phyloP scores from a whole-genome alignment of 2,888 invertebrate genomes.

The Nudaria mundana region DNA sequence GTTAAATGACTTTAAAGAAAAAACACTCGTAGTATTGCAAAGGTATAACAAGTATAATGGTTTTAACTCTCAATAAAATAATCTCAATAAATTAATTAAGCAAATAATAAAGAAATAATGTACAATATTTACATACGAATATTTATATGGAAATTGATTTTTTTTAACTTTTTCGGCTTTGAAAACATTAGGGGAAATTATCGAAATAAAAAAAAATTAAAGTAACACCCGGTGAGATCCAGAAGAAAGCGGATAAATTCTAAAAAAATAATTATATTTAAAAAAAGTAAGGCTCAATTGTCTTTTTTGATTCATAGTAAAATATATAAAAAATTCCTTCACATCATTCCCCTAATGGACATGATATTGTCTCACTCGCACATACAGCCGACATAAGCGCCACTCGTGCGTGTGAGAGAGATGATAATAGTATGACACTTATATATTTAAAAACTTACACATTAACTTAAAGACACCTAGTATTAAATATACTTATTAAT shows the following conservation, averaged over 20 bases:
- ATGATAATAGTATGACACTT: constrained; percentile 60
- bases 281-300: constrained; percentile 66
- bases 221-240: constrained; percentile 51
- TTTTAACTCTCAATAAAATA: constrained; percentile 65
- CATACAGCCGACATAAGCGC: constrained; percentile 24
- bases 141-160: constrained; percentile 60
- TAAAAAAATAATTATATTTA: constrained; percentile 59
- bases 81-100: constrained; percentile 76
- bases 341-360: constrained; percentile 77
- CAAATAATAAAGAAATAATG: constrained; percentile 62
- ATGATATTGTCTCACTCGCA: constrained; percentile 54
- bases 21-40: constrained; percentile 45
- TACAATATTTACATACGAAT: constrained; percentile 80
- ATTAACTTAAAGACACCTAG: constrained; percentile 74
- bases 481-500: constrained; percentile 74
- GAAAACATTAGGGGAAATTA: constrained; percentile 41
- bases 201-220: constrained; percentile 27
- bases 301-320: constrained; percentile 77
- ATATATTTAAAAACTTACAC: constrained; percentile 77
- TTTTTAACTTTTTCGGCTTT: constrained; percentile 13
- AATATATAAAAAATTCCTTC: constrained; percentile 76
- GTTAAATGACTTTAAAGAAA: constrained; percentile 34
- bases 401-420: constrained; percentile 39
- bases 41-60: constrained; percentile 65
- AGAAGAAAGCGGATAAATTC: constrained; percentile 56